Base-by-base conservation (phyloP, 64 coral and sea anemone species). In the Platygyra sinensis region DNA sequence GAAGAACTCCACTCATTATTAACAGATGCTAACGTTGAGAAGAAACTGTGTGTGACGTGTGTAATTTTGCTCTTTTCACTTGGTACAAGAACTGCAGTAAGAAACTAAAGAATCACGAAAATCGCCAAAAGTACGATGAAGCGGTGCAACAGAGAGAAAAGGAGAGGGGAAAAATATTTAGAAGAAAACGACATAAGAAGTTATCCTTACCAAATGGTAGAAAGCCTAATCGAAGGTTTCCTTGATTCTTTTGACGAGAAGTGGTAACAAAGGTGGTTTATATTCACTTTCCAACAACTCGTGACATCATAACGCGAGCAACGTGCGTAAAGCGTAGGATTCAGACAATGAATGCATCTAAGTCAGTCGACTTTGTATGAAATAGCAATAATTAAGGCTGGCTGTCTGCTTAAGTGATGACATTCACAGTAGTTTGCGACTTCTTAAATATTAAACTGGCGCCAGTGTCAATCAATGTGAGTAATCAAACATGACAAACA, bases 381-480 rank as follows among this genome's bases (percentile, higher is more conserved):
- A 49, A 10, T 76, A 20, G 29, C 60, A 82, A 1, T 82, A 38
- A 82, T 63, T 29, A 82, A 60, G 10, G 31, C 39, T 64, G 32
- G 59, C 80, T 39, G 60, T 62, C 80, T 30, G 29, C 22, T 84
- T 71, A 71, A 69, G 65, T 84, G 36, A 30, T 51, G 62, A 50
- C 24, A 84, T 7, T 51, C 36, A 51, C 22, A 24, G 22, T 42
- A 24, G 1, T 69, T 71, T 32, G 49, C 13, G 76, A 55, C 7
- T 54, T 78, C 15, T 55, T 30, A 71, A 19, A 84, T 69, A 84
- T 84, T 84, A 71, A 67, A 84, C 65, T 50, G 81, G 63, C 81
- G 63, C 62, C 60, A 85, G 16, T 85, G 63, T 85, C 79, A 72
- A 85, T 85, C 81, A 71, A 11, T 20, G 22, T 27, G 63, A 15